These are phyloP conservation scores for Piaya cayana DNA, from an alignment of 2,113 vertebrate genomes.

Conservation along the genomic window DNA sequence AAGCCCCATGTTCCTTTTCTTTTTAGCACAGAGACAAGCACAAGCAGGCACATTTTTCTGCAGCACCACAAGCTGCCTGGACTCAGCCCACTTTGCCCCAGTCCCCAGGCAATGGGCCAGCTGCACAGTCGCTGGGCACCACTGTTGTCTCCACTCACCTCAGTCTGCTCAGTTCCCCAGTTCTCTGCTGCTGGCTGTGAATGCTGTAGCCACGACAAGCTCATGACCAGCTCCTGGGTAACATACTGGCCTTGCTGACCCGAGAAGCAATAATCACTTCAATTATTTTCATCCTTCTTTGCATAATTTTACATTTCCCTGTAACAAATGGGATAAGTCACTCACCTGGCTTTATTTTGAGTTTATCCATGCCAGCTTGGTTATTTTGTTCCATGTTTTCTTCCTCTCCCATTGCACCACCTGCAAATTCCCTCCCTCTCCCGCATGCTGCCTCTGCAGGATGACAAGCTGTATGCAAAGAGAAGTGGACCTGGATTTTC, in stretches of 20 bases:
- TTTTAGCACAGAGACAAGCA: neutral
- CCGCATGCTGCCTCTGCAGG: slow-evolving; percentile 5
- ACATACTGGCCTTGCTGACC: neutral
- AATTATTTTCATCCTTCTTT: neutral
- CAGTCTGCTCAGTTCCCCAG: neutral
- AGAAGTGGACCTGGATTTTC: neutral
- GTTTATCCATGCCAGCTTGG: neutral
- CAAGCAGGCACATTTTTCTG: neutral
- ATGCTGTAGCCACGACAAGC: neutral
- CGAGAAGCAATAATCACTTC: neutral
- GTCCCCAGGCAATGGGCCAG: rapidly evolving
- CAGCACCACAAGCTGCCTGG: neutral
- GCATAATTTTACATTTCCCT: neutral
- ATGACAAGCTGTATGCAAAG: neutral
- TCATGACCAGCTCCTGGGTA: neutral
- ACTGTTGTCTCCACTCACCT: neutral
- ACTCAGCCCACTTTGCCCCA: neutral
- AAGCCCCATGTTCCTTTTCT: neutral
- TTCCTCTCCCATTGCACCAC: neutral
- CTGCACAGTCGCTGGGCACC: rapidly evolving
- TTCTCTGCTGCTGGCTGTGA: neutral
- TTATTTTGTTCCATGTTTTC: neutral
- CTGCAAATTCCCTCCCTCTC: slow-evolving; percentile 4
- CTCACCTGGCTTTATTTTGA: slow-evolving; percentile 19
- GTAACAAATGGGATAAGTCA: neutral